These are phyloP conservation scores for Aphelinus certus DNA, from an alignment of 1,140 invertebrate species.

Conservation along the genomic window DNA sequence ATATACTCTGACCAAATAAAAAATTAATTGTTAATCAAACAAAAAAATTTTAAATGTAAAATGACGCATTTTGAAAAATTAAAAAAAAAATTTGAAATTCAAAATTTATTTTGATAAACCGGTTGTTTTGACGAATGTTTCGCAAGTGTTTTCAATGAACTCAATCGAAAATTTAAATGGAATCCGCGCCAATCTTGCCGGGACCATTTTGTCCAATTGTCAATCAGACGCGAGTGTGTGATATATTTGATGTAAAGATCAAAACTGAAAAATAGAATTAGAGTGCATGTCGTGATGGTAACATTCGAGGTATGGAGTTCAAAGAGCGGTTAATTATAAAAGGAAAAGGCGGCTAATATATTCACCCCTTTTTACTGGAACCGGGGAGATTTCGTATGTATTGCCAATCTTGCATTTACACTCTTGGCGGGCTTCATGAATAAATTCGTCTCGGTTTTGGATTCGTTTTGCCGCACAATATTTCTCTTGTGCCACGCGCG, in stretches of 20 bases:
- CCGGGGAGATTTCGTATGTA: constrained; percentile 63
- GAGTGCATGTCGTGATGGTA: constrained; percentile 42
- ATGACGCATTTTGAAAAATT: too few species aligned
- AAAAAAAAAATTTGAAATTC: too few species aligned
- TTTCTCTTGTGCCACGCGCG: constrained; percentile 15
- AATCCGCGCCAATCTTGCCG: too few species aligned
- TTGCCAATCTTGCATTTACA: constrained; percentile 64
- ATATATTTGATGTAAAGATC: neutral
- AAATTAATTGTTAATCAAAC: too few species aligned
- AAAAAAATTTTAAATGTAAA: too few species aligned
- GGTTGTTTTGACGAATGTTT: too few species aligned
- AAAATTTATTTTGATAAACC: too few species aligned
- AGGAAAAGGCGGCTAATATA: constrained; percentile 54
- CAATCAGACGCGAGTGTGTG: too few species aligned
- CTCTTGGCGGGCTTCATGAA: constrained; percentile 50
- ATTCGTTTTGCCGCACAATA: constrained; percentile 38
- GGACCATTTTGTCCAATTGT: too few species aligned
- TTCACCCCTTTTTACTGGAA: constrained; percentile 63
- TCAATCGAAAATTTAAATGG: too few species aligned
- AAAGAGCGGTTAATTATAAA: constrained; percentile 59
- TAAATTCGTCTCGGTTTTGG: constrained; percentile 53
- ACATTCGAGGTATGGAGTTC: constrained; percentile 52
- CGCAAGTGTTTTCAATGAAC: too few species aligned
- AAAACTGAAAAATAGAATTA: neutral
- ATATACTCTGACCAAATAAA: too few species aligned